A percentile compares a stretch with the other conserved stretches of the same genome.
These are phyloP conservation scores for Phortica okadai DNA, from an alignment of 2,888 invertebrate species.

Conservation along the genomic window DNA sequence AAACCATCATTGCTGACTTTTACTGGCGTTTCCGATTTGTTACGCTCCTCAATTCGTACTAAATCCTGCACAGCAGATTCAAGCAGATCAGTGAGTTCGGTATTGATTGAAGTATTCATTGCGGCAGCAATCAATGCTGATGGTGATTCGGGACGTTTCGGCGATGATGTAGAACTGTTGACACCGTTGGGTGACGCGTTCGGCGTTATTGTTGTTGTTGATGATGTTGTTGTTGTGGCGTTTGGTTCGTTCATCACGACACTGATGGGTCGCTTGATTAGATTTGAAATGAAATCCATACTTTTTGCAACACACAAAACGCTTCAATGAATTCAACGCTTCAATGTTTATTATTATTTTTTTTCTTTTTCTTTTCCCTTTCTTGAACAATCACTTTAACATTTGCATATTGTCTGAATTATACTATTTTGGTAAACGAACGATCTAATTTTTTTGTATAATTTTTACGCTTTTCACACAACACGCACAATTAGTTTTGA, in stretches of 20 bases:
- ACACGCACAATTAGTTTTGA: slow-evolving; percentile 65
- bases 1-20: not conserved
- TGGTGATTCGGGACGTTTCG: slow-evolving; percentile 3
- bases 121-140: slow-evolving; percentile 30
- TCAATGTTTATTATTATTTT: slow-evolving; percentile 28
- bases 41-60: slow-evolving; percentile 45
- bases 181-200: not conserved
- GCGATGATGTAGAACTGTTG: slow-evolving; percentile 17
- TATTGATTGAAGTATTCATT: slow-evolving; percentile 48
- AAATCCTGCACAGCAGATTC: slow-evolving; percentile 54
- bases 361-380: slow-evolving; percentile 34
- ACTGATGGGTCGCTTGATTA: slow-evolving; percentile 73
- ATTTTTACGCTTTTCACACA: not conserved
- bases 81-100: slow-evolving; percentile 47
- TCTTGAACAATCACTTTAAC: slow-evolving; percentile 12
- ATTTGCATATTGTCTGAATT: not conserved
- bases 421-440: not conserved
- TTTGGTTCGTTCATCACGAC: slow-evolving; percentile 53
- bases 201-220: not conserved
- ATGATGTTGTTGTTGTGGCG: slow-evolving; percentile 10
- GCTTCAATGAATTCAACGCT: not conserved
- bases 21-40: slow-evolving; percentile 36
- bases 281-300: slow-evolving; percentile 75
- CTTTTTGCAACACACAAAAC: slow-evolving; percentile 6
- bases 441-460: not conserved